These are phyloP conservation scores for Vannuccia rotundouncinata DNA, from an alignment of 2,888 invertebrate species.

Conservation along the genomic window DNA sequence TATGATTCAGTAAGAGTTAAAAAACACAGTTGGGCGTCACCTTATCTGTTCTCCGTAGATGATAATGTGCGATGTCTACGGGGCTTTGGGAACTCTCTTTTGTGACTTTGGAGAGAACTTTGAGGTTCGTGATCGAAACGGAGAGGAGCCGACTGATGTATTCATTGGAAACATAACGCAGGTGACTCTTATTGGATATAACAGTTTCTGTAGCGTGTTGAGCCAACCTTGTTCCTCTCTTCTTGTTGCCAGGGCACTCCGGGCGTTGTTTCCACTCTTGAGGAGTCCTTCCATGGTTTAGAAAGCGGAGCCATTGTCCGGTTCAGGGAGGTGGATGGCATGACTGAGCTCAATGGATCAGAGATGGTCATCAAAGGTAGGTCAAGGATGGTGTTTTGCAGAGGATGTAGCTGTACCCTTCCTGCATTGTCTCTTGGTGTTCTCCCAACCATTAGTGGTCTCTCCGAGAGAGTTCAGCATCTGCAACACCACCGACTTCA, in stretches of 20 bases:
- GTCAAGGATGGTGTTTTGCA: background rate
- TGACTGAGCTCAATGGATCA: constrained; percentile 25
- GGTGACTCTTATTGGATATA: background rate
- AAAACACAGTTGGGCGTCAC: too few species aligned
- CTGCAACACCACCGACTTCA: background rate
- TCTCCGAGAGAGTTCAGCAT: background rate
- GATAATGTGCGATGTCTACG: constrained; percentile 27
- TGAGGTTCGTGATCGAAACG: background rate
- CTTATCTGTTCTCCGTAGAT: too few species aligned
- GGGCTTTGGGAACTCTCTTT: constrained; percentile 27
- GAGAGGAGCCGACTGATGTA: background rate
- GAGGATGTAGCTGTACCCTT: too few species aligned
- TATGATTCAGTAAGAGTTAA: too few species aligned
- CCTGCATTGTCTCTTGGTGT: too few species aligned
- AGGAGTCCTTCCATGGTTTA: constrained; percentile 12
- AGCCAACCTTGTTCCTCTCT: too few species aligned
- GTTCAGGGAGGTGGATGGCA: constrained; percentile 30
- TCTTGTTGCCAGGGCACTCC: background rate
- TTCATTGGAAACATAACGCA: constrained; percentile 24
- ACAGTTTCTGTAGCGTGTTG: too few species aligned
- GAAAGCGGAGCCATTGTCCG: constrained; percentile 12
- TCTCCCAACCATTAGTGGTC: background rate
- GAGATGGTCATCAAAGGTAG: constrained; percentile 6
- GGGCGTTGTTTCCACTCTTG: background rate
- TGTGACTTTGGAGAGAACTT: constrained; percentile 31